phyloP scores from a whole-genome alignment of 2,797 vertebrate genomes.

The Aselliscus stoliczkanus region DNA sequence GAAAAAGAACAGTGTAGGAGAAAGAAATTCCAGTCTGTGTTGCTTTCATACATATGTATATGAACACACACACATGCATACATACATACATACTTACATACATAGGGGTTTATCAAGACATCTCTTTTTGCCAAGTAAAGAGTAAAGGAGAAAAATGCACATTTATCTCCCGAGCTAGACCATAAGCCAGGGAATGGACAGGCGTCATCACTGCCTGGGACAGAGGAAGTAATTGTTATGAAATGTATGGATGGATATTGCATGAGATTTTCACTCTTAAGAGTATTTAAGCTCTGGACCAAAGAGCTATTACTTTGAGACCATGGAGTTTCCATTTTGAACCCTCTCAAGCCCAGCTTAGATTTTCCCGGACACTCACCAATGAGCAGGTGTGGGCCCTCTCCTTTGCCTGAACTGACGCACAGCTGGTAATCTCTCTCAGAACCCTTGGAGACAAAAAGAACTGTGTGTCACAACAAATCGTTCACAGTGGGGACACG shows the following conservation, averaged over 20 bases:
- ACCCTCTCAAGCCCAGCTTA: background rate
- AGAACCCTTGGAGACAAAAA: conserved; percentile 81
- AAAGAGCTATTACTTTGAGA: background rate
- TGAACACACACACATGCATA: background rate
- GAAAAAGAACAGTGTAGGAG: background rate
- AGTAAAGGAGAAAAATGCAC: background rate
- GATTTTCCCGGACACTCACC: conserved; percentile 78
- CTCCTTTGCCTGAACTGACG: conserved; percentile 72
- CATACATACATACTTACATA: background rate
- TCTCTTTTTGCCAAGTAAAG: background rate
- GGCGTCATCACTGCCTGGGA: background rate
- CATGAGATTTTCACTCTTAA: background rate
- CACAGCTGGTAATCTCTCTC: conserved; percentile 89
- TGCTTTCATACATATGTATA: background rate
- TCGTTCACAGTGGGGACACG: background rate
- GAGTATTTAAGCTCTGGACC: background rate
- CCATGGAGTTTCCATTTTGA: background rate
- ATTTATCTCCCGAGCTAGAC: background rate
- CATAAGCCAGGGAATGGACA: background rate
- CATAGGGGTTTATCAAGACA: background rate
- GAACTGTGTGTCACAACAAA: background rate
- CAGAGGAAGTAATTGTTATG: background rate
- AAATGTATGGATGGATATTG: background rate
- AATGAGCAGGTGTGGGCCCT: background rate
- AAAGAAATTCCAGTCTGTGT: background rate